Evolutionary conservation across 2,888 invertebrate genomes (phyloP).

Genomic region (Boloria euphrosyne): DNA sequence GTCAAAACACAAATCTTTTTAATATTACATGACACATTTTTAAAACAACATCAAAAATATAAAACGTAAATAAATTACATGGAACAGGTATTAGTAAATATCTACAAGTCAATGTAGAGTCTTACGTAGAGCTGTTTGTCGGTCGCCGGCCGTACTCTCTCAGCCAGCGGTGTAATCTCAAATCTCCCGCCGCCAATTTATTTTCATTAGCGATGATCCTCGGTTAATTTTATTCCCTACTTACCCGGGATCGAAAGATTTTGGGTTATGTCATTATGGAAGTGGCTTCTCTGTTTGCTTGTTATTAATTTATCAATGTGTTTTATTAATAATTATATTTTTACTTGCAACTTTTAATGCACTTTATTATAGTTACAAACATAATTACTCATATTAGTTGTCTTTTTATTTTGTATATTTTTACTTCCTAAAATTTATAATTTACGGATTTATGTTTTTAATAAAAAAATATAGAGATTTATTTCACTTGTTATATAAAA

Average conservation of each 20-base stretch:
- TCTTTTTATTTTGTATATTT: no score
- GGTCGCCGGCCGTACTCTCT: constrained; percentile 36
- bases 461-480: no score
- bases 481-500: no score
- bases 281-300: constrained; percentile 49
- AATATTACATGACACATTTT: no score
- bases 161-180: constrained; percentile 75
- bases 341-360: no score
- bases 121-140: constrained; percentile 40
- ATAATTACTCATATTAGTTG: no score
- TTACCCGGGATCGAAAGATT: constrained; percentile 75
- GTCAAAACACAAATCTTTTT: no score
- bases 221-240: constrained; percentile 85
- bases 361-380: no score
- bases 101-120: background rate
- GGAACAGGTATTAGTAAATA: background rate
- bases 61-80: background rate
- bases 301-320: background rate
- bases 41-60: no score
- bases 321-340: no score
- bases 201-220: constrained; percentile 86
- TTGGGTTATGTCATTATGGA: constrained; percentile 50
- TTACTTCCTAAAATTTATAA: no score
- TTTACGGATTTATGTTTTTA: no score
- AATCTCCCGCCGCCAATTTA: constrained; percentile 83